phyloP scores from a whole-genome alignment of 2,888 invertebrate species.

The Xylophagus ater region DNA sequence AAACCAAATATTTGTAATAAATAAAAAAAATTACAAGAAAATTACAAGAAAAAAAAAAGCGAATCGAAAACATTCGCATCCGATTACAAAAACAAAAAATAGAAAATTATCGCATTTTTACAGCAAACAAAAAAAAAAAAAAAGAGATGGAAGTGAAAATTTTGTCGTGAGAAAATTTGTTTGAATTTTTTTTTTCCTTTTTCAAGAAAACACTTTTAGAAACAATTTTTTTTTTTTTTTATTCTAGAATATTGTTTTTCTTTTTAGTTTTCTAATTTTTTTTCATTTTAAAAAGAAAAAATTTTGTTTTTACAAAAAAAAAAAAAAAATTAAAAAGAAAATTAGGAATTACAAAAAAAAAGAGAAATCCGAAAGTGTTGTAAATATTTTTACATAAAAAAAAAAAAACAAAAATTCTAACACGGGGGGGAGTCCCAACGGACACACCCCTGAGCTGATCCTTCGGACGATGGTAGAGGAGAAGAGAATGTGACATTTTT shows the following conservation, averaged over 20 bases:
- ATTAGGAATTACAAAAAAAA: slow-evolving; percentile 2
- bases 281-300: too few species aligned
- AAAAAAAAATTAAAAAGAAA: slow-evolving; percentile 10
- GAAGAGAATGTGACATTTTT: neutral
- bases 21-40: too few species aligned
- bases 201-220: slow-evolving; percentile 4
- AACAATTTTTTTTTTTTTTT: slow-evolving; percentile 4
- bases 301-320: neutral
- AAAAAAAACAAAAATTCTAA: neutral
- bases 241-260: neutral
- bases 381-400: slow-evolving; percentile 1
- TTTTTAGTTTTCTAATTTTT: too few species aligned
- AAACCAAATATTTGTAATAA: too few species aligned
- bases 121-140: slow-evolving; percentile 14
- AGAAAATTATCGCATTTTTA: slow-evolving; percentile 17
- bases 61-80: too few species aligned
- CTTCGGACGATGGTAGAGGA: slow-evolving; percentile 15
- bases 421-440: slow-evolving; percentile 18
- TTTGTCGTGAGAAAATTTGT: slow-evolving; percentile 16
- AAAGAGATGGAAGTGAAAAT: slow-evolving; percentile 15
- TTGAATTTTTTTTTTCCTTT: slow-evolving; percentile 13
- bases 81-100: too few species aligned
- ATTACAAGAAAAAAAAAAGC: too few species aligned
- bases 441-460: slow-evolving; percentile 20
- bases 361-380: neutral